A percentile compares a stretch with the other conserved stretches of the same genome.
phyloP scores from a whole-genome alignment of 1,140 invertebrate species.

The Drosophila watanabei region DNA sequence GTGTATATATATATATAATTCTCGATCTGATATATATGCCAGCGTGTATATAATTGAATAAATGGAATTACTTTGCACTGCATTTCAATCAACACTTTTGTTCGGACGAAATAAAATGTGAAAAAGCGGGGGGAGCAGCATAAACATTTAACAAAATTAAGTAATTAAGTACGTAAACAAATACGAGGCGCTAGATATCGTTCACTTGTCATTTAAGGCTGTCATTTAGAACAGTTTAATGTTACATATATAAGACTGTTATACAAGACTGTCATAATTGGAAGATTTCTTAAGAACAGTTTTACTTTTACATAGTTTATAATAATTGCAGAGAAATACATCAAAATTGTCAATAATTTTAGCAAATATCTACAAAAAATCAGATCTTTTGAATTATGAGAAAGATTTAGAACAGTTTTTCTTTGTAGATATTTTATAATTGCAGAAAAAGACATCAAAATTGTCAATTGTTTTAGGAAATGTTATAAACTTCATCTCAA shows the following conservation, averaged over 20 bases:
- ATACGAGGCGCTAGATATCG: slow-evolving; percentile 41
- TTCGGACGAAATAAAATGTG: slow-evolving; percentile 37
- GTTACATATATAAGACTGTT: too few relatives aligned
- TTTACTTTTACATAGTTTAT: too few relatives aligned
- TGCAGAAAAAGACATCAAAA: neutral
- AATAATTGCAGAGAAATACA: too few relatives aligned
- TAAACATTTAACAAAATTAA: slow-evolving; percentile 50
- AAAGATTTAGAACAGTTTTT: too few relatives aligned
- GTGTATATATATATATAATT: slow-evolving; percentile 68
- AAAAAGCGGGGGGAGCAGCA: slow-evolving; percentile 16
- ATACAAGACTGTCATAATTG: too few relatives aligned
- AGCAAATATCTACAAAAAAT: too few relatives aligned
- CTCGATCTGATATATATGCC: slow-evolving; percentile 58
- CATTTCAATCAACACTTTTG: slow-evolving; percentile 62
- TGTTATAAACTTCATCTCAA: neutral
- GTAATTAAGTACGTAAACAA: slow-evolving; percentile 62
- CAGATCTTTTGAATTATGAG: too few relatives aligned
- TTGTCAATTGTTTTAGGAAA: neutral
- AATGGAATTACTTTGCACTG: slow-evolving; percentile 81
- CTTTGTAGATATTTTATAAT: too few relatives aligned
- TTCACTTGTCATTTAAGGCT: neutral
- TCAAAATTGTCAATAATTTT: too few relatives aligned
- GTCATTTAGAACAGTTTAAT: neutral
- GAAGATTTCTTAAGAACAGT: too few relatives aligned
- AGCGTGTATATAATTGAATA: slow-evolving; percentile 79